These are phyloP conservation scores for Aurelia aurita DNA, from an alignment of 30 jellyfish, hydroid and myxozoan genomes.

Conservation along the genomic window DNA sequence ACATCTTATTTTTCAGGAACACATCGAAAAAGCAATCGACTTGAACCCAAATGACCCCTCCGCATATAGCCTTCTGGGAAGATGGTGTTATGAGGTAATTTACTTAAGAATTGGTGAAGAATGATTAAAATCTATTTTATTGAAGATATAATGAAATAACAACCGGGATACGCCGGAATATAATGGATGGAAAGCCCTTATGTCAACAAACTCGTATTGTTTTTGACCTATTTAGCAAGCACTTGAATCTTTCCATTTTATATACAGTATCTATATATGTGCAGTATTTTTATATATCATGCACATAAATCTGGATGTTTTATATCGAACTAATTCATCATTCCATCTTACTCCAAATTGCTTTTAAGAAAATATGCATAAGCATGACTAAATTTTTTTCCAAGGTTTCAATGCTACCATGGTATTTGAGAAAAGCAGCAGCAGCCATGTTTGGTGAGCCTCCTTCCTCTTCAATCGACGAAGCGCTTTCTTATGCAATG, in stretches of 20 bases:
- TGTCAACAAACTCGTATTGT: too few relatives aligned
- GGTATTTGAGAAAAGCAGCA: conserved; percentile 94
- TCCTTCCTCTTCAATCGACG: conserved; percentile 91
- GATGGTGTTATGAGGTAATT: conserved; percentile 95
- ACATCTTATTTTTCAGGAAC: conserved; percentile 58
- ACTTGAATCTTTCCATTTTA: too few relatives aligned
- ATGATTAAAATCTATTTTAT: neutral
- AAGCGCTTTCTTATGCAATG: conserved; percentile 82
- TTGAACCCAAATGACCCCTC: conserved; percentile 88
- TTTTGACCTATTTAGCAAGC: too few relatives aligned
- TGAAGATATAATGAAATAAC: neutral
- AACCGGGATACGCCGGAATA: too few relatives aligned
- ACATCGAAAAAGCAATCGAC: conserved; percentile 86
- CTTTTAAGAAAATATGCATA: neutral
- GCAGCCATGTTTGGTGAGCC: conserved; percentile 93
- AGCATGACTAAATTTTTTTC: neutral
- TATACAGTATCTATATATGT: too few relatives aligned
- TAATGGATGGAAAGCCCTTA: too few relatives aligned
- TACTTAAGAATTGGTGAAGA: neutral
- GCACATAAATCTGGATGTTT: too few relatives aligned
- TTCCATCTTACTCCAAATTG: neutral
- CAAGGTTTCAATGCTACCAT: conserved; percentile 94
- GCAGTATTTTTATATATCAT: too few relatives aligned
- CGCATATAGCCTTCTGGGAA: conserved; percentile 84
- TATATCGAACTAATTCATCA: neutral